These are phyloP conservation scores for Labia minor DNA, from an alignment of 2,888 invertebrate species.

Conservation along the genomic window DNA sequence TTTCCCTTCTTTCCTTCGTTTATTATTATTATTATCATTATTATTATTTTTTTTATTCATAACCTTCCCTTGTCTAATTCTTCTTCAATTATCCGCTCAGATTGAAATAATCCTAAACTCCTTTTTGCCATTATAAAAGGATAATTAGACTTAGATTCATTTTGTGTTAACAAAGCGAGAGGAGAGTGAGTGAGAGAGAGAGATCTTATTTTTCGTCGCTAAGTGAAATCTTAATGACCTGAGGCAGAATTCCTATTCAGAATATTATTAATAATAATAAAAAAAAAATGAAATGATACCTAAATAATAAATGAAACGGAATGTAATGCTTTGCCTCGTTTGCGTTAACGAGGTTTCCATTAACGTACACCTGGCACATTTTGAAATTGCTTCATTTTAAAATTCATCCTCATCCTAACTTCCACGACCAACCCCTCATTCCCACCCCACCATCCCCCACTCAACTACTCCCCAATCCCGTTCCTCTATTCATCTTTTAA, in stretches of 20 bases:
- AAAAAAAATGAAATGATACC: background rate
- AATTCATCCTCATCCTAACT: background rate
- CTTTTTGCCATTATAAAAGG: slow-evolving; percentile 9
- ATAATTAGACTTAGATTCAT: slow-evolving; percentile 2
- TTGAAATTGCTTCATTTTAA: background rate
- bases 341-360: slow-evolving; percentile 4
- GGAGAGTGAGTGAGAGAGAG: too few relatives aligned
- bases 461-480: background rate
- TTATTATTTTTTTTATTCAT: too few relatives aligned
- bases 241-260: background rate
- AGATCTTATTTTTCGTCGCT: slow-evolving; percentile 5
- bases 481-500: background rate
- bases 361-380: background rate
- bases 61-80: background rate
- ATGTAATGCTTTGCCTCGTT: background rate
- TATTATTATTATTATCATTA: too few relatives aligned
- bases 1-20: too few relatives aligned
- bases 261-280: too few relatives aligned
- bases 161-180: slow-evolving; percentile 4
- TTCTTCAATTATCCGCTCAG: slow-evolving; percentile 2
- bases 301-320: background rate
- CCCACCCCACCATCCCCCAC: background rate
- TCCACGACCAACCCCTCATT: background rate
- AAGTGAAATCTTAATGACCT: background rate
- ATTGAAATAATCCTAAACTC: background rate